Base-by-base conservation (phyloP, 2,113 vertebrate genomes). In the Menidia beryllina region DNA sequence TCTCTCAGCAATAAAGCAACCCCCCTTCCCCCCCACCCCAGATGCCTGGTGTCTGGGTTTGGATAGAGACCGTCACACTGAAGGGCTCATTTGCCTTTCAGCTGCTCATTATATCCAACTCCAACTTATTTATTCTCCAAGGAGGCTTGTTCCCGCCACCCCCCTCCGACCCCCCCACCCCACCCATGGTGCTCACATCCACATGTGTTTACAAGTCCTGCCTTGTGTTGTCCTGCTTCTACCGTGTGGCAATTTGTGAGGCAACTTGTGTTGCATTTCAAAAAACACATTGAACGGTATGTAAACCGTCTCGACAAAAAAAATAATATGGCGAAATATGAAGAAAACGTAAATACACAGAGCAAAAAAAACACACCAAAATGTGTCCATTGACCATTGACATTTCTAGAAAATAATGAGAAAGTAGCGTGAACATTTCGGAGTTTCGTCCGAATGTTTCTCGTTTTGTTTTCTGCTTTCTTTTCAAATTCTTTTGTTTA, bases 31-130 rank as follows among this genome's bases (percentile, higher is more conserved):
- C n/a, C n/a, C n/a, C n/a, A n/a, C n/a, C 91, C 84, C 2, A 47
- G 86, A 92, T 70, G 25, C 82, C 21, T 57, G 75, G 86, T 89
- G 88, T 88, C 89, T 79, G 77, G 71, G 79, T 85, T 77, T 78
- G 78, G 88, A 90, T 86, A 73, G 72, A 79, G 72, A 77, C 69
- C 69, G 69, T 90, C 85, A 86, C 75, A 88, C 70, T 71, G 81
- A 83, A 77, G 76, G 82, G 72, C 81, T 91, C 86, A 89, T 91
- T 91, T 90, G 83, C 87, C 77, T 89, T 91, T 89, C 85, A 83
- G 51, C 82, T 73, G 74, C 83, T 91, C 88, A 88, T 91, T 90
- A 88, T 70, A 59, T 84, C 76, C 82, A 86, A 75, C 49, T 68
- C 78, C 80, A 84, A 89, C 76, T 76, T 80, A 82, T 83, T 87